Evolutionary conservation across 2,888 invertebrate genomes (phyloP).

Genomic region (Synanthedon andrenaeformis): DNA sequence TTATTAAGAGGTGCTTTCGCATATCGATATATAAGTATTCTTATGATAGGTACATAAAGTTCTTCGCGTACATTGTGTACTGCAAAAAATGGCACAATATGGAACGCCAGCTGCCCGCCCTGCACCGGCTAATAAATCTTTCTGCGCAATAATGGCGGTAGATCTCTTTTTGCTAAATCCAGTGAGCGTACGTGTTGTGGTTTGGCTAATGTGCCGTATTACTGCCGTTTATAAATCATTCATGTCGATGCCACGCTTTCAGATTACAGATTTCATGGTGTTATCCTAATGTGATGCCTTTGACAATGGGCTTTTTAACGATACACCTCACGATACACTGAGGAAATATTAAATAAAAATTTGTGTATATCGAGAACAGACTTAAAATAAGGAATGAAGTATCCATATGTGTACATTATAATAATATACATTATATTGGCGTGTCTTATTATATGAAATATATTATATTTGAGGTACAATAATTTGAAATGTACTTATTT

Average conservation of each 20-base stretch:
- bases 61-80: background rate
- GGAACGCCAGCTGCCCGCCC: slow-evolving; percentile 16
- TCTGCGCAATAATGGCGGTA: slow-evolving; percentile 30
- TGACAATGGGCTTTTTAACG: slow-evolving; percentile 24
- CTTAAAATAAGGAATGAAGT: too few relatives aligned
- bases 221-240: slow-evolving; percentile 57
- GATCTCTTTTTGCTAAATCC: slow-evolving; percentile 50
- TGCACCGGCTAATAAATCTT: slow-evolving; percentile 35
- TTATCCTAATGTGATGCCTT: slow-evolving; percentile 12
- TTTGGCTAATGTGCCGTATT: slow-evolving; percentile 46
- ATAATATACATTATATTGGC: too few relatives aligned
- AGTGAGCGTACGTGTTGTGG: slow-evolving; percentile 47
- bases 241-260: slow-evolving; percentile 40
- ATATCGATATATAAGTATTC: too few relatives aligned
- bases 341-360: too few relatives aligned
- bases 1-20: too few relatives aligned
- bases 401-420: too few relatives aligned
- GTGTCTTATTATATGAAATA: too few relatives aligned
- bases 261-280: slow-evolving; percentile 19
- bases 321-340: slow-evolving; percentile 1
- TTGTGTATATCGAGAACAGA: too few relatives aligned
- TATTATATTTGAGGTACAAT: slow-evolving; percentile 8
- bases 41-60: background rate
- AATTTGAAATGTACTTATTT: slow-evolving; percentile 17
- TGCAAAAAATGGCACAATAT: slow-evolving; percentile 23